Evolutionary conservation across 2,797 vertebrate species (phyloP).

Genomic region (Antrozous pallidus): DNA sequence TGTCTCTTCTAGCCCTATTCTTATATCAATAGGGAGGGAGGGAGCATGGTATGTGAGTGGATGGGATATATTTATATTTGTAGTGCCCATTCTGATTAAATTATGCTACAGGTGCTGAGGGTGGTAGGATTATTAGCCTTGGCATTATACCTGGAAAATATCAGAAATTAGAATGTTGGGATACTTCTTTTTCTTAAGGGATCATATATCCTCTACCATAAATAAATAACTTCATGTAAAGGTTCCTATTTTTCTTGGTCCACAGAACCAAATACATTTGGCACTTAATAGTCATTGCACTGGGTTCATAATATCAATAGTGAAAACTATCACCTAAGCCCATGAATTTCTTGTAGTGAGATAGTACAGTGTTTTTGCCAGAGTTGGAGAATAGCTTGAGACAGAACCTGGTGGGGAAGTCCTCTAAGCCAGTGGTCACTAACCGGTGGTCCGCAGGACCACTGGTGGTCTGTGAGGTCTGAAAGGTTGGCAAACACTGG

Average conservation of each 20-base stretch:
- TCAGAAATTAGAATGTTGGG: not conserved
- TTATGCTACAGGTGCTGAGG: not conserved
- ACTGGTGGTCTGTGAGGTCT: too few species aligned
- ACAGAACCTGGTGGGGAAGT: not conserved
- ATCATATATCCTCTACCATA: not conserved
- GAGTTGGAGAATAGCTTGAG: not conserved
- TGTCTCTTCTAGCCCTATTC: not conserved
- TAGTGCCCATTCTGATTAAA: not conserved
- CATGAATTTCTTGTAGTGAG: not conserved
- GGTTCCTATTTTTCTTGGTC: not conserved
- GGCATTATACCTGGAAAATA: not conserved
- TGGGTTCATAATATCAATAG: not conserved
- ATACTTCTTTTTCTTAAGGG: not conserved
- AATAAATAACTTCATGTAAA: not conserved
- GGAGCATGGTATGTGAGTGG: too few species aligned
- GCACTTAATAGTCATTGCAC: not conserved
- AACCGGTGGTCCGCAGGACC: too few species aligned
- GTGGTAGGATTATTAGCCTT: not conserved
- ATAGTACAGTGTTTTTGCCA: not conserved
- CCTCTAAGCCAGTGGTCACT: not conserved
- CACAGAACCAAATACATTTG: accelerated
- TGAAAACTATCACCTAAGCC: not conserved
- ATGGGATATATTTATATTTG: accelerated
- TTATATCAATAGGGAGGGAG: not conserved
- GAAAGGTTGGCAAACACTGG: too few species aligned